Conservation (phyloP, 2,797 vertebrate genomes). For the Cynopterus sphinx region DNA sequence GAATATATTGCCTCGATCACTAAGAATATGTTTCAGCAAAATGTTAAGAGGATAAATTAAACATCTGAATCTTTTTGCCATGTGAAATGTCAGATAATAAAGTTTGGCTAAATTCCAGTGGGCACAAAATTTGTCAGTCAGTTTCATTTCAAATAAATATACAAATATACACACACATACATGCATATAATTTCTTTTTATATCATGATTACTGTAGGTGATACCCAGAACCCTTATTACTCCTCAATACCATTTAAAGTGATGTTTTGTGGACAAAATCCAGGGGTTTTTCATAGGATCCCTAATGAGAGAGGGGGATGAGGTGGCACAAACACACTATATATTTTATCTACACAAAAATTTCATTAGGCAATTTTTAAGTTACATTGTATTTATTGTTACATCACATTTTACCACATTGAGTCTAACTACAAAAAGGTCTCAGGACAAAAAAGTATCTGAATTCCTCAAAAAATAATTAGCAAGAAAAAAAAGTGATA, state of each 20-base stretch:
- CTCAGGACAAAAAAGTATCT: background rate
- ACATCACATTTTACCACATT: background rate
- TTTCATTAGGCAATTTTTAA: background rate
- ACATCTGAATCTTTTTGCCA: conserved; percentile 32
- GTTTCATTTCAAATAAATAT: background rate
- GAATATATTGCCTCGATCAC: background rate
- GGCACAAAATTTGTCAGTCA: background rate
- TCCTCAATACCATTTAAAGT: background rate
- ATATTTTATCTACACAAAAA: background rate
- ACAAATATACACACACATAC: background rate
- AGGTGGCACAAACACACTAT: background rate
- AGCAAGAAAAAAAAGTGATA: background rate
- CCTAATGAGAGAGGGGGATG: background rate
- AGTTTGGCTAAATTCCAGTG: conserved; percentile 38
- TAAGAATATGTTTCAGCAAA: conserved; percentile 49
- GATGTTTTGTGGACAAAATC: background rate
- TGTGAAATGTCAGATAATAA: conserved; percentile 32
- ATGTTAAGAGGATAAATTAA: conserved; percentile 63
- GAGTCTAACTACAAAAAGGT: background rate
- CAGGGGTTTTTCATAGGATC: background rate
- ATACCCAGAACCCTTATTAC: background rate
- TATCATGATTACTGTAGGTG: background rate
- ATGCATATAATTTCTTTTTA: background rate
- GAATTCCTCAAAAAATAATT: background rate
- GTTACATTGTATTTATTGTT: background rate